A percentile compares a stretch with the other conserved stretches of the same genome.
Conservation (phyloP, 2,113 vertebrate species). For the Cisticola juncidis region DNA sequence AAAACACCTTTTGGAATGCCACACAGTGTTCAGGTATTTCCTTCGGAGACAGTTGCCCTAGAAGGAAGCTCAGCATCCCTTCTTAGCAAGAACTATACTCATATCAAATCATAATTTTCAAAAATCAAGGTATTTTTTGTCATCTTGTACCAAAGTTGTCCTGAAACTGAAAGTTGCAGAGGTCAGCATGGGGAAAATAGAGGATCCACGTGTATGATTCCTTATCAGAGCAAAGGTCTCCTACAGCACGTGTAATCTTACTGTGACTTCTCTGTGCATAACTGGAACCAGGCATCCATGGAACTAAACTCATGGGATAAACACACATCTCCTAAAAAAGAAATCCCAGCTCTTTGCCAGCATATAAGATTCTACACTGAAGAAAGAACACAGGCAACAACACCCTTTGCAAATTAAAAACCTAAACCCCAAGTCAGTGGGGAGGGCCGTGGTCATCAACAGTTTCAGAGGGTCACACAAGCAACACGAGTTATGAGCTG, state of each 20-base stretch:
- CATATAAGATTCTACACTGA: background rate
- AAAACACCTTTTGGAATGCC: background rate
- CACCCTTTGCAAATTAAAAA: background rate
- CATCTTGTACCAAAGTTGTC: background rate
- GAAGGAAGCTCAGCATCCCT: background rate
- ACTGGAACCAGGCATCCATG: fast-evolving
- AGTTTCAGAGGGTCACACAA: background rate
- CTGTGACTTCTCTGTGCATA: background rate
- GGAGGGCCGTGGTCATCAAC: background rate
- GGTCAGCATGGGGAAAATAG: background rate
- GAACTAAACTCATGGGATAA: background rate
- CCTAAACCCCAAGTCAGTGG: background rate
- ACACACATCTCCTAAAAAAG: background rate
- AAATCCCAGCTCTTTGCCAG: background rate
- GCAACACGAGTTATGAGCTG: background rate
- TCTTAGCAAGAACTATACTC: background rate
- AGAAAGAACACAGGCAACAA: background rate
- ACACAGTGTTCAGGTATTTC: background rate
- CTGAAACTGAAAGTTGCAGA: background rate
- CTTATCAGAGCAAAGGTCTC: background rate
- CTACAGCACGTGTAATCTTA: background rate
- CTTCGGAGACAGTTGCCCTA: background rate
- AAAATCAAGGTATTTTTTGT: background rate
- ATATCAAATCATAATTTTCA: background rate
- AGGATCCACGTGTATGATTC: background rate